Percentiles rank a stretch among this genome's conserved stretches.
Evolutionary conservation across 2,113 vertebrate genomes (phyloP).

Genomic region (Chauna torquata): DNA sequence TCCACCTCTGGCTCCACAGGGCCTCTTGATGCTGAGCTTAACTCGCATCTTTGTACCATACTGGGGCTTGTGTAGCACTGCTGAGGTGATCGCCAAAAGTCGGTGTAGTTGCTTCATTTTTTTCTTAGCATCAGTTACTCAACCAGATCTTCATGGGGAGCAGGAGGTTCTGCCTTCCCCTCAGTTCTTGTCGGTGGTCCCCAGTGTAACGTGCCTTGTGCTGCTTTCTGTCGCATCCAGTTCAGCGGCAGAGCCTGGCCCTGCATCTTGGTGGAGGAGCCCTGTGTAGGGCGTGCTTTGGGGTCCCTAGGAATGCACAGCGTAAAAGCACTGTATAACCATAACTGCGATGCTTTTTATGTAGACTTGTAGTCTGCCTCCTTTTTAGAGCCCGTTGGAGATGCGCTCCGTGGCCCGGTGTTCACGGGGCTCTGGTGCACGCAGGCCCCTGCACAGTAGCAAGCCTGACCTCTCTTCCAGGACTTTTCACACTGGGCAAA

Average conservation of each 20-base stretch:
- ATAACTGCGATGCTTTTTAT: background rate
- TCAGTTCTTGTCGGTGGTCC: background rate
- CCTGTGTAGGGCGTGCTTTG: background rate
- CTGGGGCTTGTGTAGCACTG: background rate
- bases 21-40: background rate
- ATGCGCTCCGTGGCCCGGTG: rapidly evolving
- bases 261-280: background rate
- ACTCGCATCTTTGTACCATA: background rate
- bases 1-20: background rate
- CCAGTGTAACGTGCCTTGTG: background rate
- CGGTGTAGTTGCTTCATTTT: background rate
- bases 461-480: background rate
- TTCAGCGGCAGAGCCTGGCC: background rate
- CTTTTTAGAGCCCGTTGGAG: background rate
- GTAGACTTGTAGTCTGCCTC: background rate
- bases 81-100: background rate
- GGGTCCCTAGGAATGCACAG: too few relatives aligned
- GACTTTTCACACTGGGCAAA: background rate
- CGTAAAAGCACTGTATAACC: background rate
- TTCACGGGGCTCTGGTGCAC: background rate
- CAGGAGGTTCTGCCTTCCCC: background rate
- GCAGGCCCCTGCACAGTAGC: background rate
- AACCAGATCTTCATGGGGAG: background rate
- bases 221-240: background rate
- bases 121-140: background rate